Evolutionary conservation across 2,888 invertebrate genomes (phyloP).

Genomic region (Epinotia demarniana): DNA sequence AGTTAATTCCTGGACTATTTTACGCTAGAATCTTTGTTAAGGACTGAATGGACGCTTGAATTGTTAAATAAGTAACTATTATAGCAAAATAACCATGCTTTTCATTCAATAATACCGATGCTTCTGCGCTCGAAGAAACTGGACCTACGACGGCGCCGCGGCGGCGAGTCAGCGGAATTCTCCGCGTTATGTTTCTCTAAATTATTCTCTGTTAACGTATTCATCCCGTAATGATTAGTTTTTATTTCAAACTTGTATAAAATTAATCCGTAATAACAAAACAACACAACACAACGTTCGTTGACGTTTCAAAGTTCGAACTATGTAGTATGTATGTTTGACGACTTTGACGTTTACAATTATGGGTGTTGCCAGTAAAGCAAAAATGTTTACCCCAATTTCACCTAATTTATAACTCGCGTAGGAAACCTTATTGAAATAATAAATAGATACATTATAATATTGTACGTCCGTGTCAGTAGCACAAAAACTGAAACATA

Average conservation of each 20-base stretch:
- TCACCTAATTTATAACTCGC: background rate
- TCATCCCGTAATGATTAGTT: background rate
- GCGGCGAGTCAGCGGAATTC: conserved; percentile 36
- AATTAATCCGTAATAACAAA: background rate
- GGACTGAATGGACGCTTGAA: background rate
- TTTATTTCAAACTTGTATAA: background rate
- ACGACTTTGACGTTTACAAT: conserved; percentile 15
- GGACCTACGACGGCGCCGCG: conserved; percentile 33
- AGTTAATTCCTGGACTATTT: background rate
- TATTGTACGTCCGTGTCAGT: too few species aligned
- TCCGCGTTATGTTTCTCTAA: conserved; percentile 23
- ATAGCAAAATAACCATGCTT: background rate
- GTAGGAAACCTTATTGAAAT: too few species aligned
- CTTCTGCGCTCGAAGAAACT: conserved; percentile 42
- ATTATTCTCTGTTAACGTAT: conserved; percentile 24
- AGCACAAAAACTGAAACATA: too few species aligned
- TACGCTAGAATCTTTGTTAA: background rate
- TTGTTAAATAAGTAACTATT: background rate
- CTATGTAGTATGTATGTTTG: too few species aligned
- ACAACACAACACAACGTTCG: conserved; percentile 9
- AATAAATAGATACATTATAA: too few species aligned
- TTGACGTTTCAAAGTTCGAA: conserved; percentile 22
- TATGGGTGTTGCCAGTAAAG: conserved; percentile 13
- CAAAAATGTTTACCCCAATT: conserved; percentile 17
- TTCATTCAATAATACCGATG: conserved; percentile 22